A percentile compares a stretch with the other conserved stretches of the same genome.
Evolutionary conservation across 2,888 invertebrate species (phyloP).

Genomic region (Ernsta delagoae): DNA sequence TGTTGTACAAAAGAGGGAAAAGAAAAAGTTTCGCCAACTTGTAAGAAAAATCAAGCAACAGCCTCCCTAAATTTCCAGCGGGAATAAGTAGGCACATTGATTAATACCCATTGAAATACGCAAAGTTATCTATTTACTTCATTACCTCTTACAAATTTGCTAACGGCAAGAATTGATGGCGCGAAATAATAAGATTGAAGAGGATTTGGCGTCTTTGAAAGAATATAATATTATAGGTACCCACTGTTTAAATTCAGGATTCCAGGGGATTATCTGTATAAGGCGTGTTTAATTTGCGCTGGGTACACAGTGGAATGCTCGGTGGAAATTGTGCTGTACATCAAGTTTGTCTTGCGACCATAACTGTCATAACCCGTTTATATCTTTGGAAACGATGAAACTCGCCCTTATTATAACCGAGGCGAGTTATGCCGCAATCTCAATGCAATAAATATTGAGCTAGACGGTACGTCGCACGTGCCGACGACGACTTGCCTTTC

Average conservation of each 20-base stretch:
- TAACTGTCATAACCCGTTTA: constrained; percentile 39
- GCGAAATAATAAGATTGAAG: constrained; percentile 23
- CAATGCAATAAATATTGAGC: constrained; percentile 74
- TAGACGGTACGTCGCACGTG: constrained; percentile 61
- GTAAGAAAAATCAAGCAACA: constrained; percentile 59
- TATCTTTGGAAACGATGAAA: constrained; percentile 52
- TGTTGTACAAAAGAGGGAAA: constrained; percentile 60
- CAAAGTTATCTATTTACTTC: constrained; percentile 10
- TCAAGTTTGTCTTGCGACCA: constrained; percentile 24
- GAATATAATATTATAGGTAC: constrained; percentile 17
- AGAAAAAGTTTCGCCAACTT: constrained; percentile 54
- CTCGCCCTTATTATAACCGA: constrained; percentile 62
- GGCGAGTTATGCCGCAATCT: constrained; percentile 71
- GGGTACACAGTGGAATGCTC: constrained; percentile 14
- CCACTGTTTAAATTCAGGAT: not conserved
- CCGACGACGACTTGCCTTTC: constrained; percentile 52
- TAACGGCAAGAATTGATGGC: constrained; percentile 25
- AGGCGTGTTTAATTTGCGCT: constrained; percentile 25
- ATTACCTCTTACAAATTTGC: constrained; percentile 7
- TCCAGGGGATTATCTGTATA: constrained; percentile 2
- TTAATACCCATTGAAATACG: constrained; percentile 25
- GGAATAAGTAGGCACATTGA: constrained; percentile 50
- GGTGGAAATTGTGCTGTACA: constrained; percentile 2
- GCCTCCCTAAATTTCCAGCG: constrained; percentile 52
- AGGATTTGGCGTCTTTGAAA: constrained; percentile 12